These are phyloP conservation scores for Tortricodes alternella DNA, from an alignment of 2,888 invertebrate species.

Conservation along the genomic window DNA sequence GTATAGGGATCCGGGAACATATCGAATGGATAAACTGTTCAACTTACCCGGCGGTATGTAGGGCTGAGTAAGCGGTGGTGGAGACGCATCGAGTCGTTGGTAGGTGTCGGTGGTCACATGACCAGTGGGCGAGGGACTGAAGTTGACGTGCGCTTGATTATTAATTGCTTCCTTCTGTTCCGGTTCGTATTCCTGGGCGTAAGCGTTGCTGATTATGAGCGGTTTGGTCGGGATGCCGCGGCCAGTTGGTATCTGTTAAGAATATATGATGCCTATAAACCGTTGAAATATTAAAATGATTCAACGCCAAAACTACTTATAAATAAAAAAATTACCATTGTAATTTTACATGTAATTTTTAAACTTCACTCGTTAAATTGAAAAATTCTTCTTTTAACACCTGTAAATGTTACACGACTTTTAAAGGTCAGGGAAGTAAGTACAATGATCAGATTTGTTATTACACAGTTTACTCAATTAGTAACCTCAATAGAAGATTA, in stretches of 20 bases:
- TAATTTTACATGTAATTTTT: too few species aligned
- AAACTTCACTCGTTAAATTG: too few species aligned
- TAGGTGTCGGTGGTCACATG: slow-evolving; percentile 51
- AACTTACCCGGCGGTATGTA: slow-evolving; percentile 71
- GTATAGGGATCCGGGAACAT: too few species aligned
- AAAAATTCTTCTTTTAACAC: too few species aligned
- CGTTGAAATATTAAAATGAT: too few species aligned
- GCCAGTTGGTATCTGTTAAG: slow-evolving; percentile 62
- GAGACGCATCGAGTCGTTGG: slow-evolving; percentile 65
- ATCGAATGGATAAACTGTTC: too few species aligned
- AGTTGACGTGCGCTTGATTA: slow-evolving; percentile 41
- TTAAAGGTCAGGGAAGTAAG: too few species aligned
- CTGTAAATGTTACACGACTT: too few species aligned
- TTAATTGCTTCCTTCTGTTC: slow-evolving; percentile 57
- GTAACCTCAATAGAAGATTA: slow-evolving; percentile 10
- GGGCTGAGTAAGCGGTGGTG: slow-evolving; percentile 60
- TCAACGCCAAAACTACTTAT: too few species aligned
- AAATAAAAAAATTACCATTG: too few species aligned
- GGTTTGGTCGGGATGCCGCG: slow-evolving; percentile 69
- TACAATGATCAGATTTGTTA: not conserved
- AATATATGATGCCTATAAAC: not conserved
- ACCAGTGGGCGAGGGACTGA: slow-evolving; percentile 55
- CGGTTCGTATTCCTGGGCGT: slow-evolving; percentile 76
- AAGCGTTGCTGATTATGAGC: slow-evolving; percentile 76
- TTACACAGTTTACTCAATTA: not conserved